phyloP scores from a whole-genome alignment of 2,797 vertebrate genomes.

The Cottoperca gobio region DNA sequence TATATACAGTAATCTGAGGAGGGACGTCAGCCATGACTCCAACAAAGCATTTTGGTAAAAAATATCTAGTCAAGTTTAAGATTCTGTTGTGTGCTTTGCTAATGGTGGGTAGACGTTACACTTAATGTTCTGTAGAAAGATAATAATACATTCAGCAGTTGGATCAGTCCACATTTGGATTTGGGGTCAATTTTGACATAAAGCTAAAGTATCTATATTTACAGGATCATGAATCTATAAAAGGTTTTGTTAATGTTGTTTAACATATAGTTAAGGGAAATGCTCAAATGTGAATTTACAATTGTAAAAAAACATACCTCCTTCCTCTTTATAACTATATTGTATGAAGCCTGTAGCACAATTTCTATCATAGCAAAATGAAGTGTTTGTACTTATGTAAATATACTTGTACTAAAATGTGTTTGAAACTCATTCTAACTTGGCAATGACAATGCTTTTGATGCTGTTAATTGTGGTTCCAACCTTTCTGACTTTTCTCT shows the following conservation, averaged over 20 bases:
- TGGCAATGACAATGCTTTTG: constrained; percentile 51
- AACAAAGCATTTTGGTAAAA: background rate
- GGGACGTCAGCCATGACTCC: background rate
- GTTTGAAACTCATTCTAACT: constrained; percentile 26
- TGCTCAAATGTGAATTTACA: background rate
- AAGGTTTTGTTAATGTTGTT: background rate
- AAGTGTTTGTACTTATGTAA: background rate
- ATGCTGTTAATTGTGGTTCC: constrained; percentile 46
- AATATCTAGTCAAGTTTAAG: background rate
- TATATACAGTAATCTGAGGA: too few relatives aligned
- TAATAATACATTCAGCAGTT: background rate
- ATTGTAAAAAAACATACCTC: background rate
- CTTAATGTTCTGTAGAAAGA: background rate
- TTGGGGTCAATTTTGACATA: background rate
- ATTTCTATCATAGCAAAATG: background rate
- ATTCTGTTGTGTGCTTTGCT: background rate
- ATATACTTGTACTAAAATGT: background rate
- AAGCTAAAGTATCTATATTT: background rate
- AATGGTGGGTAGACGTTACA: background rate
- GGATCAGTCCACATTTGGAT: background rate
- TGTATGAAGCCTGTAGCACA: background rate
- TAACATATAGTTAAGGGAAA: background rate
- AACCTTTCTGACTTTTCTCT: constrained; percentile 37
- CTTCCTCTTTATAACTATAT: background rate
- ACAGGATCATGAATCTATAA: background rate